These are phyloP conservation scores for Clarias platycephalus DNA, from an alignment of 2,797 vertebrate genomes.

Conservation along the genomic window DNA sequence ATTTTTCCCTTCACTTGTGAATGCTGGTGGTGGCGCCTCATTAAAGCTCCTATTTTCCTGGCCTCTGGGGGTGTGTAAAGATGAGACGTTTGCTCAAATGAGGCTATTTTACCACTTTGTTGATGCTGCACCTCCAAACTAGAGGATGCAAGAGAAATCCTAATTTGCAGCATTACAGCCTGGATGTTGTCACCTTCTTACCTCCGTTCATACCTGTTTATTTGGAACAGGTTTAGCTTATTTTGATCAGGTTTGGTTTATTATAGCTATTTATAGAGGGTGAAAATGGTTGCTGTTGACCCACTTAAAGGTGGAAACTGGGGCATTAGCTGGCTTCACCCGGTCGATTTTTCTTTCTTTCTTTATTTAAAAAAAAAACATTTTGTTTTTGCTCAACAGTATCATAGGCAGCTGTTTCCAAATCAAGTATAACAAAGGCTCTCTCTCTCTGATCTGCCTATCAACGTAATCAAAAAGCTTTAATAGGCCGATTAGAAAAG, in stretches of 20 bases:
- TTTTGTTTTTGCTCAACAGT: conserved; percentile 37
- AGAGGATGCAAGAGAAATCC: neutral
- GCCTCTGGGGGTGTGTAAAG: conserved; percentile 27
- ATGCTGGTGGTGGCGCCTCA: conserved; percentile 19
- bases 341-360: conserved; percentile 63
- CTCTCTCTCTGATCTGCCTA: conserved; percentile 19
- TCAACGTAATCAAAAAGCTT: conserved; percentile 57
- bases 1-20: neutral
- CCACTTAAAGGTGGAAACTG: conserved; percentile 73
- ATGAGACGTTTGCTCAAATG: conserved; percentile 26
- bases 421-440: conserved; percentile 39
- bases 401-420: conserved; percentile 37
- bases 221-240: conserved; percentile 50
- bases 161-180: neutral
- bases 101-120: conserved; percentile 35
- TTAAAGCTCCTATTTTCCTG: conserved; percentile 36
- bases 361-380: too few relatives aligned
- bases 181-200: neutral
- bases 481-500: neutral
- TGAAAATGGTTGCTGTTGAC: conserved; percentile 68
- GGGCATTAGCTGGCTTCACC: conserved; percentile 55
- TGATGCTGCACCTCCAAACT: neutral
- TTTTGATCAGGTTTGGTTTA: conserved; percentile 68
- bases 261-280: conserved; percentile 68
- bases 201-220: neutral